Evolutionary conservation across 2,888 invertebrate genomes (phyloP), one percentile per base, ranked within the genome.

Genomic region (Lasioglossum figueresi): DNA sequence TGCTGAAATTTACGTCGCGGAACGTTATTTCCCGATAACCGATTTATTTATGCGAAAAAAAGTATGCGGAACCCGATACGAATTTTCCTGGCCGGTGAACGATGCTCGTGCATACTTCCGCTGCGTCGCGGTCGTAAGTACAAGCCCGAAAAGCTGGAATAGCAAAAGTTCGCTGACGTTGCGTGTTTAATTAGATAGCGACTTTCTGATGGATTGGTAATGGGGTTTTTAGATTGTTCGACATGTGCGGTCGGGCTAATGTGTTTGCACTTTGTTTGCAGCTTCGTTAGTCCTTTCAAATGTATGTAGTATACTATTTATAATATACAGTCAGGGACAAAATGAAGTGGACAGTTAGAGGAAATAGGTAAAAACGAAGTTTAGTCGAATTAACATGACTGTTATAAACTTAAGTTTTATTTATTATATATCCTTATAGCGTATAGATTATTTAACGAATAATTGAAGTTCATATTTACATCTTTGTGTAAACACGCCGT

Each of bases 11-110:
- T 79, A 78, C 70, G 43, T 16, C 59, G 40, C 48, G 52, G 31
- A 48, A 74, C 48, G 71, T 74, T 76, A 88, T 85, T 83, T 79
- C 37, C 80, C 80, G 72, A 80, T 77, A 74, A 66, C 34, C 45
- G 78, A 80, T 80, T 75, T 23, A 73, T 80, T 85, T 79, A 73
- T 70, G 66, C 48, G 45, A 12, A 31, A 37, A 79, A 80, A 79
- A 83, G 68, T 79, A 84, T 68, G 79, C 79, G 48, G 59, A 79
- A 83, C 66, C n/a, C 68, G 76, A 79, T 76, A 84, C n/a, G 71
- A 75, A 19, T 82, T 82, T 45, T 16, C 66, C 63, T 14, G 23
- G 56, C 37, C n/a, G 74, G 40, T 40, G 56, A 80, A 80, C 76
- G 73, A 77, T 48, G 40, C 40, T 48, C 23, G 48, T 27, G 52